Percentiles rank a stretch among this genome's conserved stretches.
Conservation (phyloP, 2,888 invertebrate species). For the Cyaniris semiargus region DNA sequence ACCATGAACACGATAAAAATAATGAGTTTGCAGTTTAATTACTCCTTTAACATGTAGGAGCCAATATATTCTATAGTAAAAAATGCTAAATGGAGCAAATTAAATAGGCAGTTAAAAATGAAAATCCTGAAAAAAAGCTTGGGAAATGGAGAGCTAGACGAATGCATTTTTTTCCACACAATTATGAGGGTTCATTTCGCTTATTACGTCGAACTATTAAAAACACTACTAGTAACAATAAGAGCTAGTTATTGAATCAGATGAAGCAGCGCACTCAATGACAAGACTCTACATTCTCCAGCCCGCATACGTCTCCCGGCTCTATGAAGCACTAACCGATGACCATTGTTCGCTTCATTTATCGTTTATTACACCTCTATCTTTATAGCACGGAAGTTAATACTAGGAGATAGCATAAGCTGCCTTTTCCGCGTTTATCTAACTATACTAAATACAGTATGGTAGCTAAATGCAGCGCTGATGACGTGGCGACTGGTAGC, state of each 20-base stretch:
- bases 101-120: neutral
- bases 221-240: neutral
- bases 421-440: slow-evolving; percentile 4
- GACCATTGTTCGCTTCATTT: slow-evolving; percentile 16
- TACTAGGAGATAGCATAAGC: neutral
- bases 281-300: slow-evolving; percentile 8
- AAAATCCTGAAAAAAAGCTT: neutral
- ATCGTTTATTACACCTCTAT: slow-evolving; percentile 6
- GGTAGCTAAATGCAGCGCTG: slow-evolving; percentile 3
- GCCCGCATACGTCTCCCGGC: neutral
- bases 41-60: neutral
- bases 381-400: slow-evolving; percentile 11
- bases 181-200: neutral
- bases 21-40: neutral
- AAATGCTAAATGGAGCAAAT: neutral
- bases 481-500: neutral
- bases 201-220: neutral
- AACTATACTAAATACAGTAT: neutral
- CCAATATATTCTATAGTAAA: neutral
- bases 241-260: neutral
- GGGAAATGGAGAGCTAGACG: neutral
- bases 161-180: neutral
- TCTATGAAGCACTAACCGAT: neutral
- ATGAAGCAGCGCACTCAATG: neutral
- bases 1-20: neutral